Percentiles rank a stretch among this genome's conserved stretches.
phyloP scores from a whole-genome alignment of 2,888 invertebrate genomes.

The Acrobasis consociella region DNA sequence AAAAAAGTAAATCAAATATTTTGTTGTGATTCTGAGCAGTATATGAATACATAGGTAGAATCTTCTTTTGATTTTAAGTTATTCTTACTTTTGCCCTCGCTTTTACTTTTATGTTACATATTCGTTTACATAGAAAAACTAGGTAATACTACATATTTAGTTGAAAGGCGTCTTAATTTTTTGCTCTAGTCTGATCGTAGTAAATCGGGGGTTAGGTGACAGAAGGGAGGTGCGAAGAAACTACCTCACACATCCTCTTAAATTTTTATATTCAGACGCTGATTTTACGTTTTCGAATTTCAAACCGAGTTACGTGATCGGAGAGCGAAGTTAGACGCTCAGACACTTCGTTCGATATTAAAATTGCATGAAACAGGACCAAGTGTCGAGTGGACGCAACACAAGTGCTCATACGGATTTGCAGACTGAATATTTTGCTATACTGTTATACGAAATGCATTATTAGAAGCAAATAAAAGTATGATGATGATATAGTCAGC shows the following conservation, averaged over 20 bases:
- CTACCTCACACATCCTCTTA: constrained; percentile 47
- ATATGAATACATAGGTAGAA: too few relatives aligned
- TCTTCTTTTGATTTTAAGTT: too few relatives aligned
- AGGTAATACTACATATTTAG: not conserved
- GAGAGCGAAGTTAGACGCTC: constrained; percentile 56
- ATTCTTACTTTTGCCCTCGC: too few relatives aligned
- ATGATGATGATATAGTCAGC: too few relatives aligned
- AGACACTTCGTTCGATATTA: constrained; percentile 58
- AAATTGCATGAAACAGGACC: constrained; percentile 43
- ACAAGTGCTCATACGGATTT: constrained; percentile 4
- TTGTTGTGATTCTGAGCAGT: too few relatives aligned
- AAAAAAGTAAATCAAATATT: too few relatives aligned
- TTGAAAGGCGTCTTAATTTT: constrained; percentile 7
- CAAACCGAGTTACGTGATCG: constrained; percentile 67
- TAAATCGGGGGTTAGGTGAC: constrained; percentile 65
- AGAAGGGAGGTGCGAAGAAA: constrained; percentile 46
- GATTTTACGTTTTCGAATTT: constrained; percentile 72
- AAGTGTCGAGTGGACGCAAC: constrained; percentile 12
- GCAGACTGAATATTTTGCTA: not conserved
- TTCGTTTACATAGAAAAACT: not conserved
- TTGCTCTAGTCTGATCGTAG: constrained; percentile 31
- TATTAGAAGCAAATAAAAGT: too few relatives aligned
- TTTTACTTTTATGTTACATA: too few relatives aligned
- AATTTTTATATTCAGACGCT: constrained; percentile 68
- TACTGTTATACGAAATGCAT: too few relatives aligned